These are phyloP conservation scores for Turnix velox DNA, from an alignment of 2,113 vertebrate species.

Conservation along the genomic window DNA sequence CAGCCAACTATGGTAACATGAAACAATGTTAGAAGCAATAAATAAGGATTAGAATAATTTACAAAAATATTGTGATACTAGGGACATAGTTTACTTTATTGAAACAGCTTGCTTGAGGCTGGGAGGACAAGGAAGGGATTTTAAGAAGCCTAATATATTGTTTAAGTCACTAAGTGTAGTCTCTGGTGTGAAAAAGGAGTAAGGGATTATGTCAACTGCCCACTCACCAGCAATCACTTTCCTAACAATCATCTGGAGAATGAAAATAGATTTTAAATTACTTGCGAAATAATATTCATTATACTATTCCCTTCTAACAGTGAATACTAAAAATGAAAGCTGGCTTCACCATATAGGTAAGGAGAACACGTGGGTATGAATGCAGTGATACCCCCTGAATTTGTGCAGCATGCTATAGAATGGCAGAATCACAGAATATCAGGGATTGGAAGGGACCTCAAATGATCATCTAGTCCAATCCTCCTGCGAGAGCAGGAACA, in stretches of 20 bases:
- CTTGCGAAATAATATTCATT: background rate
- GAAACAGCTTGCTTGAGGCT: constrained; percentile 6
- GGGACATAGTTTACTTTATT: constrained; percentile 48
- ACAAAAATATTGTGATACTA: constrained; percentile 70
- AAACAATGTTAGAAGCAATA: constrained; percentile 68
- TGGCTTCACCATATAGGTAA: background rate
- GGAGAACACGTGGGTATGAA: background rate
- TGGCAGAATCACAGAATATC: no score
- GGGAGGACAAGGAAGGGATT: constrained; percentile 1
- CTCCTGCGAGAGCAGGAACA: no score
- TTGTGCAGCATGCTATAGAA: background rate
- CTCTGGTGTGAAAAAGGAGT: constrained; percentile 13
- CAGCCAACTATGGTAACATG: background rate
- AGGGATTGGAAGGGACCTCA: no score
- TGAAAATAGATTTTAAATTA: constrained; percentile 5
- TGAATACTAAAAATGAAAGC: background rate
- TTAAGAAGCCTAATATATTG: constrained; percentile 13
- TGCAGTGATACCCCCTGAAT: background rate
- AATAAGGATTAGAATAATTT: constrained; percentile 62
- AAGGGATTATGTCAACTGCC: constrained; percentile 27
- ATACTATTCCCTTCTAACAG: background rate
- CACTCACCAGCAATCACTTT: background rate
- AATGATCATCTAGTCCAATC: no score
- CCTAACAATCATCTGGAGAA: background rate
- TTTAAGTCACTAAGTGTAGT: background rate